Percentiles rank a stretch among this genome's conserved stretches.
Evolutionary conservation across 2,797 vertebrate genomes (phyloP).

Genomic region (Pseudomugil gertrudae): DNA sequence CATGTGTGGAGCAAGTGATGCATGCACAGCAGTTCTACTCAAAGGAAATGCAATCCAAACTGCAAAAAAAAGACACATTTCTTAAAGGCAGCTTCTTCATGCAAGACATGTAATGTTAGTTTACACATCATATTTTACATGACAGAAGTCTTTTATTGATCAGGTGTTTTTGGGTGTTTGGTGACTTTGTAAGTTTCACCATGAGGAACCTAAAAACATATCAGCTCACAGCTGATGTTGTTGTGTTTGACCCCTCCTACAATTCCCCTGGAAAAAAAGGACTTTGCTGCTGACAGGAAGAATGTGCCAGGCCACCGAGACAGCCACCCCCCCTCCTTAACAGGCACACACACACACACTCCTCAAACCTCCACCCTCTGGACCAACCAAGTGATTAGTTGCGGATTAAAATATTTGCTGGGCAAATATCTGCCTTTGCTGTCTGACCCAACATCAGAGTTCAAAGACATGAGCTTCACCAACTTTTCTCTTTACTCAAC

Average conservation of each 20-base stretch:
- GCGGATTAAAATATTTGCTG: conserved; percentile 99
- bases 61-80: conserved; percentile 65
- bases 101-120: conserved; percentile 57
- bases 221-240: conserved; percentile 57
- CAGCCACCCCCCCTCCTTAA: conserved; percentile 43
- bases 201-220: conserved; percentile 43
- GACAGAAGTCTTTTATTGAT: conserved; percentile 49
- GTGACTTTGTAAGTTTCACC: conserved; percentile 41
- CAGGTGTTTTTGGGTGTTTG: conserved; percentile 28
- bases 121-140: conserved; percentile 55
- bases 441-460: conserved; percentile 81
- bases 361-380: conserved; percentile 70
- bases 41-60: conserved; percentile 73
- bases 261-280: conserved; percentile 76
- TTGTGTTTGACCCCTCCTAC: conserved; percentile 76
- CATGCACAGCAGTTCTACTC: conserved; percentile 72
- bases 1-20: conserved; percentile 68
- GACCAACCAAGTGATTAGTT: conserved; percentile 99
- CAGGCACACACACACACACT: conserved; percentile 23
- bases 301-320: conserved; percentile 80
- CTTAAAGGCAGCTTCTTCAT: conserved; percentile 66
- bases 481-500: conserved; percentile 77
- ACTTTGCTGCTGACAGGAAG: conserved; percentile 76
- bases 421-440: conserved; percentile 96
- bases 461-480: conserved; percentile 83